Evolutionary conservation across 1,140 invertebrate species (phyloP).

Genomic region (Centruroides sculpturatus): DNA sequence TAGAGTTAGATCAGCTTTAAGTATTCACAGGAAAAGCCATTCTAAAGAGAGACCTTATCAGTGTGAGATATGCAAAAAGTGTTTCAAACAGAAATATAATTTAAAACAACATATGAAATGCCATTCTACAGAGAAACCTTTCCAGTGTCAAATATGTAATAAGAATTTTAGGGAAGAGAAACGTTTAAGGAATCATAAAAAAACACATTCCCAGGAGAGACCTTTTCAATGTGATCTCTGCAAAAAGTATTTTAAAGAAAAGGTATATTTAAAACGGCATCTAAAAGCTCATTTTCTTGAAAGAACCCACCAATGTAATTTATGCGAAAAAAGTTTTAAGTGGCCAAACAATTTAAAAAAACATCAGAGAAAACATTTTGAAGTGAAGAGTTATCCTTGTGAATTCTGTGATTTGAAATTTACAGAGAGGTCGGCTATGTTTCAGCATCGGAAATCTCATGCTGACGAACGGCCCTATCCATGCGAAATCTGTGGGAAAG

Average conservation of each 20-base stretch:
- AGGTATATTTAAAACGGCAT: neutral
- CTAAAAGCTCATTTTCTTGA: neutral
- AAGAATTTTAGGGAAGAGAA: slow-evolving; percentile 45
- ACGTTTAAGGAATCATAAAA: neutral
- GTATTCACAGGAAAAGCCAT: neutral
- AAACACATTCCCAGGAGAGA: neutral
- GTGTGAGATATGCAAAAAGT: no score
- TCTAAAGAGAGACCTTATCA: no score
- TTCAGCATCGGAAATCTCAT: slow-evolving; percentile 19
- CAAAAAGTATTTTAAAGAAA: neutral
- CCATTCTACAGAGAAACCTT: slow-evolving; percentile 85
- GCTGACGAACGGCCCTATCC: slow-evolving; percentile 38
- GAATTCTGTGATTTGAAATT: slow-evolving; percentile 39
- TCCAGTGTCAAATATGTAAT: slow-evolving; percentile 77
- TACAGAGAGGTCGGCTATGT: slow-evolving; percentile 17
- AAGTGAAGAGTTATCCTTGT: slow-evolving; percentile 39
- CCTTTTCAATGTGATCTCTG: slow-evolving; percentile 5
- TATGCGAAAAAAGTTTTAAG: slow-evolving; percentile 9
- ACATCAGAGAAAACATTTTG: slow-evolving; percentile 28
- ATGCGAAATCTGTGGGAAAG: slow-evolving; percentile 29
- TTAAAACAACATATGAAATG: slow-evolving; percentile 32
- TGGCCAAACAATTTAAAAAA: slow-evolving; percentile 4
- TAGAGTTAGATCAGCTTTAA: neutral
- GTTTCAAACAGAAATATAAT: no score
- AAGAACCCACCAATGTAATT: neutral